These are phyloP conservation scores for Eublepharis macularius DNA, from an alignment of 2,113 vertebrate species.

Conservation along the genomic window DNA sequence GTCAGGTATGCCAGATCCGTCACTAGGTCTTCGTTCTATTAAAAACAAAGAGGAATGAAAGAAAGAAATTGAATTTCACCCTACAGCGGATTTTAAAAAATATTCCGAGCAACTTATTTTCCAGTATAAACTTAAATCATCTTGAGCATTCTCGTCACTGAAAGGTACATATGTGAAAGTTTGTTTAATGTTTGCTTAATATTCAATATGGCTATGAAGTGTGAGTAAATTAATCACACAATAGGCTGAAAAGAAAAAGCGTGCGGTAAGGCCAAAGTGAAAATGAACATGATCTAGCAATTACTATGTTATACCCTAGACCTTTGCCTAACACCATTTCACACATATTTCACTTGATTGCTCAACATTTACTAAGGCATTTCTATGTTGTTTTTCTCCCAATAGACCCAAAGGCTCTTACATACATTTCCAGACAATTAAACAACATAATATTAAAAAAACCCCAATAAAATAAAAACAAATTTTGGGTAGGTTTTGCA, in stretches of 20 bases:
- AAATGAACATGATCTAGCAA: neutral
- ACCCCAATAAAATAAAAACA: too few species aligned
- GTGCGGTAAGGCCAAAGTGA: neutral
- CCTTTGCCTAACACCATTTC: too few species aligned
- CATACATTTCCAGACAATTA: too few species aligned
- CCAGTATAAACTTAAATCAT: neutral
- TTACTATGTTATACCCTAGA: neutral
- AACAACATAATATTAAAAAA: too few species aligned
- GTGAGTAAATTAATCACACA: neutral
- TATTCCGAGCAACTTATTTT: constrained; percentile 12
- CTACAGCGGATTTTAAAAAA: neutral
- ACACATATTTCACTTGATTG: neutral
- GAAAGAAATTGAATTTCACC: neutral
- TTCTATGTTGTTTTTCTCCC: too few species aligned
- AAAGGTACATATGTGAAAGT: constrained; percentile 18
- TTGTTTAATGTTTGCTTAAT: neutral
- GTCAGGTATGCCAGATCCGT: neutral
- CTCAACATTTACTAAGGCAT: neutral
- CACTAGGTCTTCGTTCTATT: neutral
- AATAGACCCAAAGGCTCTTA: too few species aligned
- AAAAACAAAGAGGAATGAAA: neutral
- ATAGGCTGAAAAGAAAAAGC: neutral
- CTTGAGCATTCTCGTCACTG: constrained; percentile 1
- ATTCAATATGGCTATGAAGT: neutral
- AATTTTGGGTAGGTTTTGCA: too few species aligned